Percentiles rank a stretch among this genome's conserved stretches.
phyloP scores from a whole-genome alignment of 2,113 vertebrate species.

The Syrmaticus mikado region DNA sequence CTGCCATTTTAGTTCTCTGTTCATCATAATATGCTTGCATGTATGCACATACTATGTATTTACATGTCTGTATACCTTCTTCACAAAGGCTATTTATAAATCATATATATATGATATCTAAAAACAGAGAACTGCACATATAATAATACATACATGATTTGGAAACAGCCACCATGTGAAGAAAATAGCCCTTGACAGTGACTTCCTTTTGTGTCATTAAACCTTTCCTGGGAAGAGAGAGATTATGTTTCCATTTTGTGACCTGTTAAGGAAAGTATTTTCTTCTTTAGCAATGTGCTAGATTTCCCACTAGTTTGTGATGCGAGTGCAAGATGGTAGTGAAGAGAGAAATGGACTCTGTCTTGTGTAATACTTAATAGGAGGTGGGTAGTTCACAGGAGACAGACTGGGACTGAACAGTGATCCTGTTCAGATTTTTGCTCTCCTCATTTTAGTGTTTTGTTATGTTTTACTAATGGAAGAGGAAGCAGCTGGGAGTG shows the following conservation, averaged over 20 bases:
- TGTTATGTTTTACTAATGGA: not conserved
- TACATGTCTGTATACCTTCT: not conserved
- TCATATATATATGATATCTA: not conserved
- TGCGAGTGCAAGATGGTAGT: not conserved
- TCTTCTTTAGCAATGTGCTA: not conserved
- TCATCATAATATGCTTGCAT: not conserved
- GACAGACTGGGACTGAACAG: not conserved
- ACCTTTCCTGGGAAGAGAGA: not conserved
- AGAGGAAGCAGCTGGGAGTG: not conserved
- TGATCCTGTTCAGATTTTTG: not conserved
- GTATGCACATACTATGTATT: not conserved
- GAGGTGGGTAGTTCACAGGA: not conserved
- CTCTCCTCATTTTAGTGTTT: not conserved
- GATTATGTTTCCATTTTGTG: not conserved
- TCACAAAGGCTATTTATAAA: not conserved
- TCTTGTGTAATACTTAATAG: not conserved
- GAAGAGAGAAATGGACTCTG: not conserved
- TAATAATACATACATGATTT: not conserved
- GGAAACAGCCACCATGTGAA: not conserved
- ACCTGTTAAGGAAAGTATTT: not conserved
- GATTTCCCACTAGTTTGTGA: not conserved
- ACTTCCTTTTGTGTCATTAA: not conserved
- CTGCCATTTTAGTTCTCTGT: not conserved
- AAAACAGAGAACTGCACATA: not conserved
- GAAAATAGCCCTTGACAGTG: not conserved